Percentiles rank a stretch among this genome's conserved stretches.
Evolutionary conservation across 2,888 invertebrate species (phyloP).

Genomic region (Dynastes tityus): DNA sequence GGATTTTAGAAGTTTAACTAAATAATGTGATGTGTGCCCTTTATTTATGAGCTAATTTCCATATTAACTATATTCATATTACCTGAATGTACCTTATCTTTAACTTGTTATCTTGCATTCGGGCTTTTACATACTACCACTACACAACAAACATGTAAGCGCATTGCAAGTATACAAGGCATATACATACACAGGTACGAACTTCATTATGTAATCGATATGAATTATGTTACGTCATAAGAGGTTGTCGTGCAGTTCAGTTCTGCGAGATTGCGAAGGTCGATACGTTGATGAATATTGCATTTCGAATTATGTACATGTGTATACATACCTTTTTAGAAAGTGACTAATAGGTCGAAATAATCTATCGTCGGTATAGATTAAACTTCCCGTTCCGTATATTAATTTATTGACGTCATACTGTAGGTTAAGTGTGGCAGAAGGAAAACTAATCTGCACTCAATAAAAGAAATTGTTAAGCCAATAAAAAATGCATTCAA

Average conservation of each 20-base stretch:
- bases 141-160: not conserved
- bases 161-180: not conserved
- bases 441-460: no score
- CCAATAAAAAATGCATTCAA: no score
- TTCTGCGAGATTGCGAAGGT: conserved; percentile 28
- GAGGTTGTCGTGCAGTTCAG: conserved; percentile 14
- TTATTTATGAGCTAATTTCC: conserved; percentile 52
- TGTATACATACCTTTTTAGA: not conserved
- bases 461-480: no score
- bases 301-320: not conserved
- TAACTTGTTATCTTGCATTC: conserved; percentile 46
- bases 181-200: conserved; percentile 8
- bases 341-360: conserved; percentile 1
- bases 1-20: conserved; percentile 51
- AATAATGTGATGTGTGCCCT: conserved; percentile 51
- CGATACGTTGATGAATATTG: conserved; percentile 26
- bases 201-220: conserved; percentile 33
- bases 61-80: conserved; percentile 52
- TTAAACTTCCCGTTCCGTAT: no score
- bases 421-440: no score
- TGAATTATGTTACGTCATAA: conserved; percentile 29
- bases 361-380: no score
- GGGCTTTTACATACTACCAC: conserved; percentile 22
- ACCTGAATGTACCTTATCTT: conserved; percentile 50
- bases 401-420: no score